These are phyloP conservation scores for Chauna torquata DNA, from an alignment of 2,113 vertebrate species.

Conservation along the genomic window DNA sequence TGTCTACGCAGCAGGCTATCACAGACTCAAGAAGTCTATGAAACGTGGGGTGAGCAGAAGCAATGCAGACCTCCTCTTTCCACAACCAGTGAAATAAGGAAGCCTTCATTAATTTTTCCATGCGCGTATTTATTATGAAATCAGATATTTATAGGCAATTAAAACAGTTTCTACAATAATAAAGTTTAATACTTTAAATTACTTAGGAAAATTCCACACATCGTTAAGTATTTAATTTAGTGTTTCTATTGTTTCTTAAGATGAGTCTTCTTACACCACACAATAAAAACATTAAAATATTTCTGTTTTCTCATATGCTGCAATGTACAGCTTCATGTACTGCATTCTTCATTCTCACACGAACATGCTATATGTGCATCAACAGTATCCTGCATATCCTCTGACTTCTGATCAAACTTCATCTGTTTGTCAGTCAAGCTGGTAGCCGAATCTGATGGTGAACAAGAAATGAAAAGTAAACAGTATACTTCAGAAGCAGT, in stretches of 20 bases:
- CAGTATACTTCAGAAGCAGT: neutral
- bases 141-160: slow-evolving; percentile 14
- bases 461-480: neutral
- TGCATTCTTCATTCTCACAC: neutral
- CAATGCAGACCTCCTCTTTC: neutral
- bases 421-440: slow-evolving; percentile 25
- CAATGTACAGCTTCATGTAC: neutral
- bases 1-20: neutral
- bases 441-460: slow-evolving; percentile 20
- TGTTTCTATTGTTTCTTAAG: neutral
- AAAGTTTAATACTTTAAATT: slow-evolving; percentile 63
- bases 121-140: slow-evolving; percentile 70
- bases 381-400: slow-evolving; percentile 31
- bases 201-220: neutral
- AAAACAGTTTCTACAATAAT: slow-evolving; percentile 35
- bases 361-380: slow-evolving; percentile 51
- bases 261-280: neutral
- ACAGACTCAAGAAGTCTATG: neutral
- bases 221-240: slow-evolving; percentile 36
- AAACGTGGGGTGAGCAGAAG: neutral
- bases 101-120: neutral
- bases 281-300: slow-evolving; percentile 39
- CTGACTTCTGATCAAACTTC: slow-evolving; percentile 34
- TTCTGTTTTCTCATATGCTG: neutral
- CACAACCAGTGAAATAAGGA: neutral